phyloP scores from a whole-genome alignment of 1,140 invertebrate genomes.

The Drosophila kurseongensis region DNA sequence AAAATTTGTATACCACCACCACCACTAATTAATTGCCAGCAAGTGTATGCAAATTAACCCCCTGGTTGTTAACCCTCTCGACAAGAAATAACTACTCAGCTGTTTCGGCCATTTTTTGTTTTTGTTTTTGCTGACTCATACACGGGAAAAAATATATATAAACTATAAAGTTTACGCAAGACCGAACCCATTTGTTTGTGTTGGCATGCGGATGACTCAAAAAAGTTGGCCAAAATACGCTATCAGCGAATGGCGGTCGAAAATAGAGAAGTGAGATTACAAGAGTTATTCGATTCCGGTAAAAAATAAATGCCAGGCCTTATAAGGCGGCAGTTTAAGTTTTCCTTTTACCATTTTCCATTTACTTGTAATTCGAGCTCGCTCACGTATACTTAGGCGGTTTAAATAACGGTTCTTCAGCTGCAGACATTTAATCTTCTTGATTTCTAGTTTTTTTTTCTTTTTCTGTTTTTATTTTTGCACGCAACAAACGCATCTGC shows the following conservation, averaged over 20 bases:
- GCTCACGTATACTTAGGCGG: conserved; percentile 1
- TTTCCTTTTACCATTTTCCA: conserved; percentile 39
- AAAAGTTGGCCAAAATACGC: conserved; percentile 60
- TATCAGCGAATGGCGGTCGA: conserved; percentile 52
- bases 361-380: conserved; percentile 53
- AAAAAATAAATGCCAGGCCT: conserved; percentile 32
- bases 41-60: conserved; percentile 52
- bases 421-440: conserved; percentile 69
- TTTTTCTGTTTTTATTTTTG: conserved; percentile 6
- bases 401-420: conserved; percentile 52
- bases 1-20: conserved; percentile 8
- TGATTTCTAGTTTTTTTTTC: conserved; percentile 43
- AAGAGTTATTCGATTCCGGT: conserved; percentile 8
- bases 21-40: conserved; percentile 30
- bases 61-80: conserved; percentile 21
- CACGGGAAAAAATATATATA: conserved; percentile 1
- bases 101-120: conserved; percentile 44
- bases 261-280: conserved; percentile 43
- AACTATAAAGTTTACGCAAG: conserved; percentile 61
- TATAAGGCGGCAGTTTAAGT: conserved; percentile 30
- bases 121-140: conserved; percentile 63
- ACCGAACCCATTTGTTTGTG: conserved; percentile 35
- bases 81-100: conserved; percentile 49
- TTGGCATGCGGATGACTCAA: conserved; percentile 48
- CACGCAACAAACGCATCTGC: conserved; percentile 54